Evolutionary conservation across 1,140 invertebrate species (phyloP).

Genomic region (Frieseomelitta varia): DNA sequence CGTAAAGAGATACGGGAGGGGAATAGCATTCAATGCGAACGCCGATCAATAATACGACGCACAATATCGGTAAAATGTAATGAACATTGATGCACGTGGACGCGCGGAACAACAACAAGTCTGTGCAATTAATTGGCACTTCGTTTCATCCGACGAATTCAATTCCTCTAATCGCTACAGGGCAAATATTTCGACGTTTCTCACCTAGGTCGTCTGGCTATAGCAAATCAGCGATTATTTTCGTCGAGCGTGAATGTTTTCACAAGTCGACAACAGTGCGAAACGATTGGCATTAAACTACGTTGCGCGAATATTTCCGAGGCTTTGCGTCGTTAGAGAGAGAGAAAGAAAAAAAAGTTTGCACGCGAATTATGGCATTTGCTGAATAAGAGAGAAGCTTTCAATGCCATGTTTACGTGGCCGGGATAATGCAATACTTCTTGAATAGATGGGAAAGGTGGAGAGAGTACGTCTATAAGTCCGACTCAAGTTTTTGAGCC

Average conservation of each 20-base stretch:
- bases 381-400: conserved; percentile 28
- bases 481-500: conserved; percentile 45
- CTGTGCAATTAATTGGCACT: background rate
- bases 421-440: conserved; percentile 21
- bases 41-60: conserved; percentile 42
- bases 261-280: background rate
- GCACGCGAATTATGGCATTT: background rate
- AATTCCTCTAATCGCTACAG: background rate
- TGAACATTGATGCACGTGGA: background rate
- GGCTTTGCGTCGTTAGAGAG: background rate
- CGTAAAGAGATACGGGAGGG: background rate
- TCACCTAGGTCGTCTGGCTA: background rate
- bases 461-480: conserved; percentile 30
- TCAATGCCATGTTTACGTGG: conserved; percentile 22
- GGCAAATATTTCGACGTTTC: background rate
- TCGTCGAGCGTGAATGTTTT: background rate
- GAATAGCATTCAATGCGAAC: conserved; percentile 15
- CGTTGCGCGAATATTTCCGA: background rate
- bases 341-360: too few relatives aligned
- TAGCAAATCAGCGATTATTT: background rate
- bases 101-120: too few relatives aligned
- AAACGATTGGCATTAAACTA: background rate
- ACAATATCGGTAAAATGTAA: conserved; percentile 35
- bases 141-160: background rate
- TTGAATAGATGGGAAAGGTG: conserved; percentile 3